These are phyloP conservation scores for Ageneiosus marmoratus DNA, from an alignment of 2,113 vertebrate genomes.

Conservation along the genomic window DNA sequence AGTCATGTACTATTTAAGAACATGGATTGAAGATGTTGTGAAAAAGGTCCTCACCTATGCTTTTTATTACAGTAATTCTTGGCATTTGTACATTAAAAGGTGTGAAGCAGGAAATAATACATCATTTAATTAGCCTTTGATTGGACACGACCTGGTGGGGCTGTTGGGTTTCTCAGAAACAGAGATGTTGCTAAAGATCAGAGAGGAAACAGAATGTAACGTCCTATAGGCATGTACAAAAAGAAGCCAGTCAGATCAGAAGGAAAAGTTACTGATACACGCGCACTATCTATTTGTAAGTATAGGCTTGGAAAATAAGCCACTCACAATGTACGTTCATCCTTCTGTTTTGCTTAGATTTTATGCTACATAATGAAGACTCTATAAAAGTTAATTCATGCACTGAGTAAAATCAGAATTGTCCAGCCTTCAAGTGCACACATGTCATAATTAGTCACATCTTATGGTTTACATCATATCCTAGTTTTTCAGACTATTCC, in stretches of 20 bases:
- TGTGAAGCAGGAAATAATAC: constrained; percentile 66
- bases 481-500: not conserved
- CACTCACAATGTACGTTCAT: not conserved
- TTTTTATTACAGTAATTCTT: constrained; percentile 74
- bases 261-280: constrained; percentile 51
- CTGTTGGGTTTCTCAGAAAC: constrained; percentile 53
- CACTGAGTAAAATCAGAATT: constrained; percentile 37
- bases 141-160: constrained; percentile 61
- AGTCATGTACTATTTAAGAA: constrained; percentile 74
- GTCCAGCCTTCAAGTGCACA: constrained; percentile 30
- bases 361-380: constrained; percentile 53
- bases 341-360: constrained; percentile 51
- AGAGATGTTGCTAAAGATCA: constrained; percentile 51
- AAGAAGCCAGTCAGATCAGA: constrained; percentile 63
- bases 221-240: constrained; percentile 53
- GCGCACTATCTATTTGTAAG: constrained; percentile 50
- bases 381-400: constrained; percentile 50
- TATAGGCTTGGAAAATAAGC: not conserved
- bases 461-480: not conserved
- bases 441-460: constrained; percentile 5
- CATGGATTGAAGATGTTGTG: constrained; percentile 48
- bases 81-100: constrained; percentile 69
- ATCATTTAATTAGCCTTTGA: constrained; percentile 77
- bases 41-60: constrained; percentile 58
- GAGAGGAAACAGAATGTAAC: constrained; percentile 28